Evolutionary conservation across 2,888 invertebrate genomes (phyloP), one percentile per base, ranked within the genome.

Genomic region (Nycteola revayana): DNA sequence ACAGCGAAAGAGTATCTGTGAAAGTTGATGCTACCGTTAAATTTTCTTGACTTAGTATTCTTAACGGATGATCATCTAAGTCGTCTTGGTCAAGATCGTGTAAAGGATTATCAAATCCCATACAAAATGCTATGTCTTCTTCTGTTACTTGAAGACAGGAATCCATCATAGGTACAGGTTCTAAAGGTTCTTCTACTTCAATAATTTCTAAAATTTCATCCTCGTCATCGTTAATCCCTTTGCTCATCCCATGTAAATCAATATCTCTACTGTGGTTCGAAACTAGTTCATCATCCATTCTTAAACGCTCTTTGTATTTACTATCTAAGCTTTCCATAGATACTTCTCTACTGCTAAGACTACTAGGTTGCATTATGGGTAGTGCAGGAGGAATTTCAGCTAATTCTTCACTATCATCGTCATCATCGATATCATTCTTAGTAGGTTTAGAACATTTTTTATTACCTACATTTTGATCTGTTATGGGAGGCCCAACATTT

Each of bases 31-130:
- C 95, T 9, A 96, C 94, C 3, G 96, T 96, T 49, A 97, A 89
- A 78, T 96, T 96, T 86, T 97, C 96, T 82, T 96, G 95, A 65
- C 97, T 97, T 24, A 97, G 90, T 58, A 96, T 95, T 53, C 96
- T 90, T 29, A 97, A 83, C 0, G 97, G 97, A 89, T 97, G 97
- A 66, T 95, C 95, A 45, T 94, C 92, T 38, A 45, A 24, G 32
- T 91, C 92, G 48, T 91, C 92, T 66, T 93, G 94, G 59, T 94
- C 94, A 11, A 92, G 91, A 76, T 94, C 94, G 0, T 92, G 92
- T 20, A 94, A 71, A 25, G 92, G 93, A 79, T 93, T 93, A 51
- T 94, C 93, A 29, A 86, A 79, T 23, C 93, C 93, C 95, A 96
- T 96, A 61, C 96, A 95, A 32, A 93, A 90, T 2, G 96, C 95